Evolutionary conservation across 2,888 invertebrate species (phyloP).

Genomic region (Drosophila recens): DNA sequence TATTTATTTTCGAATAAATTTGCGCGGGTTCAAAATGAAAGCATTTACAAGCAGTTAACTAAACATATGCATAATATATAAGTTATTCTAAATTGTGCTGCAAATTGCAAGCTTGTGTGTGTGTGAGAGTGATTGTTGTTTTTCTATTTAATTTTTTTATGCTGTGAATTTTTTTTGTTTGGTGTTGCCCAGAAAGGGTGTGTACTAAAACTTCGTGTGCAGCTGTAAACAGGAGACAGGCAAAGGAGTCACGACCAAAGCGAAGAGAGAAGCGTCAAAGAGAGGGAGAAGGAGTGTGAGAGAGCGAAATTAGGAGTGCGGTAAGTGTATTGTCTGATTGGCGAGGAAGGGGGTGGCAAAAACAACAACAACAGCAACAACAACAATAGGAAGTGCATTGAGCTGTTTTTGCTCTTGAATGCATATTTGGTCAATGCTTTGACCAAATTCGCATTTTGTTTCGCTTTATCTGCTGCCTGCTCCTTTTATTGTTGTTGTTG

Average conservation of each 20-base stretch:
- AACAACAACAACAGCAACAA: constrained; percentile 20
- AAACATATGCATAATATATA: constrained; percentile 1
- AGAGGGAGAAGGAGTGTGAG: not conserved
- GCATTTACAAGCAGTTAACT: constrained; percentile 1
- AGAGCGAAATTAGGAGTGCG: constrained; percentile 36
- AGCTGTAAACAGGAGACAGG: constrained; percentile 60
- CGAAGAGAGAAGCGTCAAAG: constrained; percentile 11
- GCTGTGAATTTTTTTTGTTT: constrained; percentile 21
- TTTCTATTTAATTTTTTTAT: constrained; percentile 16
- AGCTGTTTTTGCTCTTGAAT: constrained; percentile 19
- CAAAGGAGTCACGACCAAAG: constrained; percentile 50
- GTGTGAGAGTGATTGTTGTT: constrained; percentile 3
- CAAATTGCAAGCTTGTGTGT: constrained; percentile 8
- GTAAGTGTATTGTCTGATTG: constrained; percentile 42
- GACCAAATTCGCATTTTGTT: constrained; percentile 35
- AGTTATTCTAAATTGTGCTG: constrained; percentile 5
- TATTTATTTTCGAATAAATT: constrained; percentile 41
- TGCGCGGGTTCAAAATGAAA: constrained; percentile 43
- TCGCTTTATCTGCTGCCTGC: constrained; percentile 31
- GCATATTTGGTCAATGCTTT: constrained; percentile 30
- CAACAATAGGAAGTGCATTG: constrained; percentile 17
- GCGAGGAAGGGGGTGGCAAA: constrained; percentile 7
- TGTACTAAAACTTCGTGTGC: constrained; percentile 44
- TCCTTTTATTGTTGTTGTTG: constrained; percentile 22
- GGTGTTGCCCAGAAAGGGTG: constrained; percentile 56